A percentile compares a stretch with the other conserved stretches of the same genome.
Evolutionary conservation across 2,888 invertebrate species (phyloP).

Genomic region (Sarcophaga carnaria): DNA sequence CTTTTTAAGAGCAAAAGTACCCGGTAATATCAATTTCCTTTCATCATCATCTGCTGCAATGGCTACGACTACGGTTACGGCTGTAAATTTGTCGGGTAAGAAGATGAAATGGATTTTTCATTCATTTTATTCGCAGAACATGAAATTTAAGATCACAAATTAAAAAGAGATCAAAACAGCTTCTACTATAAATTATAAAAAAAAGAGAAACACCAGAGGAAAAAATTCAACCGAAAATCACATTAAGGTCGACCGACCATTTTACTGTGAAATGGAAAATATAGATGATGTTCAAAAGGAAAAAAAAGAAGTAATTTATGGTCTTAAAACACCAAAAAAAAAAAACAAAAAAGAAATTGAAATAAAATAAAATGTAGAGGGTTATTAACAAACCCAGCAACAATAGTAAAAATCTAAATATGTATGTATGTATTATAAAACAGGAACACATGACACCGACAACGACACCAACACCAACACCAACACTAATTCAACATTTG

Average conservation of each 20-base stretch:
- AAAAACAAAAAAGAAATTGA: background rate
- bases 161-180: conserved; percentile 59
- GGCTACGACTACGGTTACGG: too few species aligned
- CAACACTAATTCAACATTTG: conserved; percentile 54
- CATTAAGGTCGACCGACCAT: conserved; percentile 27
- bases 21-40: conserved; percentile 26
- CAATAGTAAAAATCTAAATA: conserved; percentile 1
- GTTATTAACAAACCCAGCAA: conserved; percentile 41
- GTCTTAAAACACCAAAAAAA: conserved; percentile 43
- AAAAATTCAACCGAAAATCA: background rate
- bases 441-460: too few species aligned
- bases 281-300: conserved; percentile 22
- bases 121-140: conserved; percentile 52
- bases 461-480: background rate
- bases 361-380: conserved; percentile 42
- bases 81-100: too few species aligned
- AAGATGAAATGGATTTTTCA: background rate
- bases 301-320: conserved; percentile 61
- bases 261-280: background rate
- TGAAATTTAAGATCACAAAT: conserved; percentile 63
- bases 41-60: background rate
- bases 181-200: conserved; percentile 28
- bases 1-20: too few species aligned
- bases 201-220: background rate
- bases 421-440: too few species aligned